Base-by-base conservation (phyloP, 2,797 vertebrate species). In the Centropyge bicolor region DNA sequence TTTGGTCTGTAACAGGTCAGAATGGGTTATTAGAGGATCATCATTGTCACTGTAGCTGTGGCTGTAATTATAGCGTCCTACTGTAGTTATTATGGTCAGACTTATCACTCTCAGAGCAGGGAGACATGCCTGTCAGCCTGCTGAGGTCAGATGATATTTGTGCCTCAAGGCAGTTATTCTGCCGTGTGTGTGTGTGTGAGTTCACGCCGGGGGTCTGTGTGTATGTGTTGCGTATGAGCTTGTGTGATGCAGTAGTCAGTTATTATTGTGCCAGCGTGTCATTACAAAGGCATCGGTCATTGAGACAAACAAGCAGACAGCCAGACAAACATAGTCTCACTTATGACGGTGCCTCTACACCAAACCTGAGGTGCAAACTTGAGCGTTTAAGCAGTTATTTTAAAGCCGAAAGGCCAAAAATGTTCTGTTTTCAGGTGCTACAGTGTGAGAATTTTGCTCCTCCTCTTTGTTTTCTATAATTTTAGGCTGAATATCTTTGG, bases 61-160 rank as follows among this genome's bases (percentile, higher is more conserved):
- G 76, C 86, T 92, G 91, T 94, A 92, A 94, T 94, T 93, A 92
- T 84, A 88, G 86, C 14, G 70, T 76, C 80, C 81, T 75, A 84
- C 91, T 88, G 86, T 90, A 90, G 90, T 93, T 93, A 93, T 94
- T 94, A 93, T 81, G 91, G 92, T 92, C 86, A 70, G 89, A 90
- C 87, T 91, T 90, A 92, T 92, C 91, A 83, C 89, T 83, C 81
- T 60, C 57, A 74, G 86, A 83, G 87, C 75, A 56, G 83, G 80
- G 88, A 93, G 88, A 87, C 89, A 71, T 92, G 91, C 77, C 86
- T 88, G 88, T 92, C 90, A 91, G 89, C 80, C 63, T 74, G 88
- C 90, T 94, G 85, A 92, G 92, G 91, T 94, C 94, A 94, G 85
- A 92, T 87, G 91, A 93, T 93, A 93, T 93, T 93, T 92, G 88